phyloP scores from a whole-genome alignment of 92 coral and sea anemone genomes.

The Umimayanthus kanabou region DNA sequence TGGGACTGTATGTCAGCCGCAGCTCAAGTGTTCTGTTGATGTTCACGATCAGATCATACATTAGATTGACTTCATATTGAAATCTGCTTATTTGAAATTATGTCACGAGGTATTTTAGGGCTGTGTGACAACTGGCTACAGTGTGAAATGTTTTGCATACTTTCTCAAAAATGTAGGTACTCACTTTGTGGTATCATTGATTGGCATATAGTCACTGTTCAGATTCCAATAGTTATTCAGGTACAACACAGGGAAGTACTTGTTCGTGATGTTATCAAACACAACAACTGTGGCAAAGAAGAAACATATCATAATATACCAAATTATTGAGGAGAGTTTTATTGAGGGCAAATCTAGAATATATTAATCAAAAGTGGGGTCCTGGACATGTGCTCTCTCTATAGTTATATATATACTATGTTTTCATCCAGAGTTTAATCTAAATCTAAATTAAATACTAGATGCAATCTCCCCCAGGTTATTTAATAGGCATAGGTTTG shows the following conservation, averaged over 20 bases:
- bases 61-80: not conserved
- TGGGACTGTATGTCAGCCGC: conserved; percentile 83
- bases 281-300: conserved; percentile 61
- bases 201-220: conserved; percentile 96
- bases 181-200: conserved; percentile 98
- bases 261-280: conserved; percentile 86
- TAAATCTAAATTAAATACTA: too few species aligned
- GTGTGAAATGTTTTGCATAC: too few species aligned
- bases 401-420: too few species aligned
- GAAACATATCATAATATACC: not conserved
- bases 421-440: too few species aligned
- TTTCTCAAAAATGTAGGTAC: conserved; percentile 9
- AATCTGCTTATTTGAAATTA: not conserved
- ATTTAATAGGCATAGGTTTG: too few species aligned
- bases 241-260: conserved; percentile 85
- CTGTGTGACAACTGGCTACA: not conserved
- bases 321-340: too few species aligned
- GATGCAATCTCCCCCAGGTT: too few species aligned
- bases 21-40: conserved; percentile 77
- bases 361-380: not conserved
- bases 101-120: not conserved
- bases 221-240: conserved; percentile 96
- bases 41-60: not conserved
- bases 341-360: not conserved
- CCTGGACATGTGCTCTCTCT: not conserved